Evolutionary conservation across 2,888 invertebrate species (phyloP), one percentile per base, ranked within the genome.

Genomic region (Podotricha telesiphe): DNA sequence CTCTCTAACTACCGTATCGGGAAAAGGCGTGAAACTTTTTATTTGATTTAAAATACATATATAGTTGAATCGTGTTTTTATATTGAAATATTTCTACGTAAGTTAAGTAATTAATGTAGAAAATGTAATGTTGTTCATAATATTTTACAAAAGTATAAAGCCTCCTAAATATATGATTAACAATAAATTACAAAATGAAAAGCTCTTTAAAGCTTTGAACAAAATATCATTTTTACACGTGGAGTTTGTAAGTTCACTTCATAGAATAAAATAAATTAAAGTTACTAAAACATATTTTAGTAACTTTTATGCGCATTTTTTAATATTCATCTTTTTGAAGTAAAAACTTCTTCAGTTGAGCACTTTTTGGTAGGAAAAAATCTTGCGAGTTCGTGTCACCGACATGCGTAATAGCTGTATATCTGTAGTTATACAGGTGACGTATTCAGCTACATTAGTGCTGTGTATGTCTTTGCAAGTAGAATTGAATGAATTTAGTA

Each of bases 111-210:
- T 55, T 55, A 37, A 55, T 17, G 34, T 55, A 53, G 51, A 53
- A 53, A 53, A 53, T 53, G 51, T 53, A 53, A 53, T 53, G 22
- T 53, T n/a, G n/a, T n/a, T n/a, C n/a, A n/a, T n/a, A 51, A 51
- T 22, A 53, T 53, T 53, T 53, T 15, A 10, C 15, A 28, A 53
- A 53, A 28, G 1, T 28, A 53, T 53, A 22, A 51, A 22, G 22
- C 34, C 10, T 53, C 34, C 53, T 53, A 34, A 53, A 53, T 53
- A 53, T n/a, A 28, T 34, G 53, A 34, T 53, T 53, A 53, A 53
- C 34, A 53, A 53, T 11, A 34, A 34, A 53, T 53, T 53, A 5
- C 10, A 11, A 53, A 53, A 53, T 17, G 53, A 28, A 8, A 53
- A 53, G n/a, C 53, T 34, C 11, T 28, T 28, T 28, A 53, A 28